A percentile compares a stretch with the other conserved stretches of the same genome.
phyloP scores from a whole-genome alignment of 2,113 vertebrate genomes.

The Crotalus tigris region DNA sequence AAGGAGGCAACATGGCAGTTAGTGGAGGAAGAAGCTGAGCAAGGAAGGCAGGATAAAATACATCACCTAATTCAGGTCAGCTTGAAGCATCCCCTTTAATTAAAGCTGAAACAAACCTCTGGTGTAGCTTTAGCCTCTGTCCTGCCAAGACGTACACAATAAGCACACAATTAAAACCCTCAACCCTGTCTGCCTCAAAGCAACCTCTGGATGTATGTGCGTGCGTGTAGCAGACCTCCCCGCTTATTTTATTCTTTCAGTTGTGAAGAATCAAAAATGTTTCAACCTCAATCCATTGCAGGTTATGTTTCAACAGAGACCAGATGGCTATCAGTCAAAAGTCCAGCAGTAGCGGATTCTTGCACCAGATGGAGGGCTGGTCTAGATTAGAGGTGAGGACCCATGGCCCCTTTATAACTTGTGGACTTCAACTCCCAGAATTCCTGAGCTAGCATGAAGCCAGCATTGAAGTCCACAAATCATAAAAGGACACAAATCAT shows the following conservation, averaged over 20 bases:
- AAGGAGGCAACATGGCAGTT: not conserved
- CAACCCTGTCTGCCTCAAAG: not conserved
- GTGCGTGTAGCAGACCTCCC: not conserved
- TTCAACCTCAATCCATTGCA: not conserved
- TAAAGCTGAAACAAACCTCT: constrained; percentile 23
- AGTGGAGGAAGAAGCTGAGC: not conserved
- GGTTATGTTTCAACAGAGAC: not conserved
- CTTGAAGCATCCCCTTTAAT: constrained; percentile 45
- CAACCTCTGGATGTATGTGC: not conserved
- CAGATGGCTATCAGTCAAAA: not conserved
- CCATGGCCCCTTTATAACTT: not conserved
- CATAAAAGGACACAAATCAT: too few relatives aligned
- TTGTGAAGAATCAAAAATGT: not conserved
- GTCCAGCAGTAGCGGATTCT: not conserved
- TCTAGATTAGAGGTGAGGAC: not conserved
- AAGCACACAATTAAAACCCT: not conserved
- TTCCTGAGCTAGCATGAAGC: not conserved
- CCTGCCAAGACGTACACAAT: not conserved
- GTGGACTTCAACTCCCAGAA: too few relatives aligned
- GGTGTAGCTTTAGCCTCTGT: constrained; percentile 50
- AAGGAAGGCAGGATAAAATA: constrained; percentile 10
- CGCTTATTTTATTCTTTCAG: not conserved
- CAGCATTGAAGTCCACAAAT: too few relatives aligned
- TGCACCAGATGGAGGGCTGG: too few relatives aligned
- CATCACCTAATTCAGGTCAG: not conserved